Evolutionary conservation across 2,888 invertebrate species (phyloP).

Genomic region (Lepas anatifera): DNA sequence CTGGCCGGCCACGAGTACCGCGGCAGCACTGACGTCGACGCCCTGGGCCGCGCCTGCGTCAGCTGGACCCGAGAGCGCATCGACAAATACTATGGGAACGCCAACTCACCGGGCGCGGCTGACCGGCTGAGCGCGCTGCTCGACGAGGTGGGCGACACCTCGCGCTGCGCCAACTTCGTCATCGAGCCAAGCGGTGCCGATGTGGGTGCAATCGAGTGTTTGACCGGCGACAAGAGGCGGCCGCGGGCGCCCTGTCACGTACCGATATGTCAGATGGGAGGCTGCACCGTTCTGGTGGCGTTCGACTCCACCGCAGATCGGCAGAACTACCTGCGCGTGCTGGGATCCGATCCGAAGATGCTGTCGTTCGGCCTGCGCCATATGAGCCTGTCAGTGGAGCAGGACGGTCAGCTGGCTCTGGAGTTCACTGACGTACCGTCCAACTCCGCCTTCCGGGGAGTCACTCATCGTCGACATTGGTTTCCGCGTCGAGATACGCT

Average conservation of each 20-base stretch:
- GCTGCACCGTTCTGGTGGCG: not conserved
- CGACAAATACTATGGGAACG: not conserved
- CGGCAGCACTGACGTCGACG: not conserved
- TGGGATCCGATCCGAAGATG: not conserved
- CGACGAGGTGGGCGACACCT: not conserved
- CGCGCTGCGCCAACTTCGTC: not conserved
- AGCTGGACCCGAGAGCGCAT: not conserved
- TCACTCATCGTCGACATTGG: not conserved
- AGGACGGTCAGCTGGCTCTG: not conserved
- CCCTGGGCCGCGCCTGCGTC: not conserved
- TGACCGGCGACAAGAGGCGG: not conserved
- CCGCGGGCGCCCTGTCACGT: constrained; percentile 6
- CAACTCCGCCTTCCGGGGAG: not conserved
- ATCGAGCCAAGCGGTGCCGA: not conserved
- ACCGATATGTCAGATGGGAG: not conserved
- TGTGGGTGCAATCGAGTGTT: not conserved
- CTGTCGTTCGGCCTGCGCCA: not conserved
- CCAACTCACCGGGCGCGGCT: not conserved
- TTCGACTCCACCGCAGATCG: not conserved
- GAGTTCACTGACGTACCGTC: not conserved
- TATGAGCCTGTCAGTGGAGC: not conserved
- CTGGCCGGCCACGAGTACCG: constrained; percentile 11
- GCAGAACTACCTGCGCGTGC: constrained; percentile 8
- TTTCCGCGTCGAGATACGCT: not conserved
- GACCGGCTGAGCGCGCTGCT: not conserved